Conservation (phyloP, 2,797 vertebrate species). For the Pangasius djambal region DNA sequence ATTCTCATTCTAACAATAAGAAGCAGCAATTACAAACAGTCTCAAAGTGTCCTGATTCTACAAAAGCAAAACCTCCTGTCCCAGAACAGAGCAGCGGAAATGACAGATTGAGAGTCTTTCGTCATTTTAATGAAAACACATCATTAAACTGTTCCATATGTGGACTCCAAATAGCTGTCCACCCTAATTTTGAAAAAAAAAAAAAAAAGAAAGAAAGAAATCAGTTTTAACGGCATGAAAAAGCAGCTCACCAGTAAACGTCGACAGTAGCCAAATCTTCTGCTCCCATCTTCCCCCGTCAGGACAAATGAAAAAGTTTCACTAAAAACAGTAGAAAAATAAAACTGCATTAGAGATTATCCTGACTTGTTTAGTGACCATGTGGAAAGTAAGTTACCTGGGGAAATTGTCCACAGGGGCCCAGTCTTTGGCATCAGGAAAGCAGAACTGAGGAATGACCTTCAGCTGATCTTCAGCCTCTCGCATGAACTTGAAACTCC, state of each 20-base stretch:
- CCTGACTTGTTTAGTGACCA: background rate
- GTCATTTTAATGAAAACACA: constrained; percentile 12
- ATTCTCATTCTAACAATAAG: background rate
- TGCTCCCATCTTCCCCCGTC: constrained; percentile 96
- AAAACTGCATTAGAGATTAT: background rate
- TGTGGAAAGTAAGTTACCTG: constrained; percentile 66
- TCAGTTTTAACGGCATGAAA: background rate
- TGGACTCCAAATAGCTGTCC: constrained; percentile 9
- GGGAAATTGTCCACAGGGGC: constrained; percentile 85
- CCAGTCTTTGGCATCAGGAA: constrained; percentile 99
- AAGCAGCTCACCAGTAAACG: constrained; percentile 86
- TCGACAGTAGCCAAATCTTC: constrained; percentile 95
- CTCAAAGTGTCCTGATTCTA: background rate
- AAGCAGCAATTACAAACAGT: background rate
- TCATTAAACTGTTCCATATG: constrained; percentile 9
- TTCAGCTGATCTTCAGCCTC: constrained; percentile 96
- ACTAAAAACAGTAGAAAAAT: constrained; percentile 65
- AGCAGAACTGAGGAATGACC: constrained; percentile 98
- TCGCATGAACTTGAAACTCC: constrained; percentile 96
- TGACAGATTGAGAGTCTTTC: constrained; percentile 8
- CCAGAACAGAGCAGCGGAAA: background rate
- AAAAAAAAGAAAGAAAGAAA: background rate
- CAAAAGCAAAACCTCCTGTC: constrained; percentile 15
- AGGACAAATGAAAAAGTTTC: constrained; percentile 99
- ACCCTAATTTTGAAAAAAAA: background rate